Evolutionary conservation across 2,113 vertebrate species (phyloP).

Genomic region (Seriola aureovittata): DNA sequence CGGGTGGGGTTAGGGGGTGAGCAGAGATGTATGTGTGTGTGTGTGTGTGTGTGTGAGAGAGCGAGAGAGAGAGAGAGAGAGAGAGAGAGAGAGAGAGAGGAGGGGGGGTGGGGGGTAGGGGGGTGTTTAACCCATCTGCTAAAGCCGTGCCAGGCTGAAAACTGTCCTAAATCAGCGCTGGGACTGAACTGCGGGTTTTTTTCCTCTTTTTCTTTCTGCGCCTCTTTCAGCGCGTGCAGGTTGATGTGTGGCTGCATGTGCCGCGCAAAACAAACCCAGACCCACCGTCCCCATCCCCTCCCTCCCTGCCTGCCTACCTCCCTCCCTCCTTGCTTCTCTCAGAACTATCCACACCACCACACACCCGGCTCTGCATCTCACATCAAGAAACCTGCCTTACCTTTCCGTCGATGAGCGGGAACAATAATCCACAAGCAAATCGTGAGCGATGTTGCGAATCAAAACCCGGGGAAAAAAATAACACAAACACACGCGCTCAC

Average conservation of each 20-base stretch:
- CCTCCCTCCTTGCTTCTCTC: neutral
- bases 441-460: slow-evolving; percentile 45
- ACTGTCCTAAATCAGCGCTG: slow-evolving; percentile 65
- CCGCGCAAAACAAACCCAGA: slow-evolving; percentile 18
- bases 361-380: neutral
- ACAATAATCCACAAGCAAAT: slow-evolving; percentile 82
- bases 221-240: slow-evolving; percentile 14
- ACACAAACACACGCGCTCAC: neutral
- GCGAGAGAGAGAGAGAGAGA: neutral
- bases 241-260: slow-evolving; percentile 10
- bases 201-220: neutral
- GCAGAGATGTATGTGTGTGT: slow-evolving; percentile 5
- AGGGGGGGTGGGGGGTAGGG: slow-evolving; percentile 19
- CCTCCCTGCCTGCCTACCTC: neutral
- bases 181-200: slow-evolving; percentile 30
- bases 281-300: neutral
- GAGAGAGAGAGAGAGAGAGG: neutral
- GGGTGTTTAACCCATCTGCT: slow-evolving; percentile 58
- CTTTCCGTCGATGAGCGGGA: slow-evolving; percentile 35
- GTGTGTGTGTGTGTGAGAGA: no score
- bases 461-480: slow-evolving; percentile 4
- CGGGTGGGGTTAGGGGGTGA: slow-evolving; percentile 39
- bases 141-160: slow-evolving; percentile 58
- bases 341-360: slow-evolving; percentile 27
- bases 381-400: slow-evolving; percentile 56